Evolutionary conservation across 2,888 invertebrate species (phyloP).

Genomic region (Oxycera nigricornis): DNA sequence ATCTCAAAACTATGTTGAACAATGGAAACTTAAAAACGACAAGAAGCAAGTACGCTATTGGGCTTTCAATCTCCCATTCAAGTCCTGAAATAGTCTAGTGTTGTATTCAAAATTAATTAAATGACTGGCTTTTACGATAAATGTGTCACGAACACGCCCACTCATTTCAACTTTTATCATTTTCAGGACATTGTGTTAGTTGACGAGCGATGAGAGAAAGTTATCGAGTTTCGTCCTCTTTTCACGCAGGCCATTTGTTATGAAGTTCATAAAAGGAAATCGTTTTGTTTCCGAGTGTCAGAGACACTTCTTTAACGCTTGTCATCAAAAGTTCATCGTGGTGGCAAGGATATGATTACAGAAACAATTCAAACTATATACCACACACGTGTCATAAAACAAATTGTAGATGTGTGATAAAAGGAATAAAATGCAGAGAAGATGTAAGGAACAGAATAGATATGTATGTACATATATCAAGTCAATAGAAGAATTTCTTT

Average conservation of each 20-base stretch:
- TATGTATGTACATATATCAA: too few species aligned
- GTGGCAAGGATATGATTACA: background rate
- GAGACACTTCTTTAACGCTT: conserved; percentile 27
- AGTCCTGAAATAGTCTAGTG: background rate
- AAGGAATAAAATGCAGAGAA: too few species aligned
- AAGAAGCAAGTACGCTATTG: background rate
- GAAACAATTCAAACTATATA: background rate
- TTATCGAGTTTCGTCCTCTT: conserved; percentile 25
- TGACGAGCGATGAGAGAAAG: background rate
- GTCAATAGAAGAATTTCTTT: too few species aligned
- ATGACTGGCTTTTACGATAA: conserved; percentile 38
- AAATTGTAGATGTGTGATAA: background rate
- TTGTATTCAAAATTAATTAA: conserved; percentile 39
- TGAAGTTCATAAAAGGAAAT: conserved; percentile 31
- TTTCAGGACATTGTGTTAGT: background rate
- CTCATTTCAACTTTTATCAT: conserved; percentile 21
- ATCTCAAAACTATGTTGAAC: too few species aligned
- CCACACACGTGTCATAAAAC: too few species aligned
- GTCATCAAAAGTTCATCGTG: conserved; percentile 17
- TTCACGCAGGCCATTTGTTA: conserved; percentile 29
- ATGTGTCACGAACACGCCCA: conserved; percentile 32
- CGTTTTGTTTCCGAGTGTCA: conserved; percentile 40
- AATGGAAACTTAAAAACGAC: too few species aligned
- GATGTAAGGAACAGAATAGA: too few species aligned
- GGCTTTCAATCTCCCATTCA: background rate